Percentiles rank a stretch among this genome's conserved stretches.
Conservation (phyloP, 2,888 invertebrate genomes). For the Alviniconcha strummeri region DNA sequence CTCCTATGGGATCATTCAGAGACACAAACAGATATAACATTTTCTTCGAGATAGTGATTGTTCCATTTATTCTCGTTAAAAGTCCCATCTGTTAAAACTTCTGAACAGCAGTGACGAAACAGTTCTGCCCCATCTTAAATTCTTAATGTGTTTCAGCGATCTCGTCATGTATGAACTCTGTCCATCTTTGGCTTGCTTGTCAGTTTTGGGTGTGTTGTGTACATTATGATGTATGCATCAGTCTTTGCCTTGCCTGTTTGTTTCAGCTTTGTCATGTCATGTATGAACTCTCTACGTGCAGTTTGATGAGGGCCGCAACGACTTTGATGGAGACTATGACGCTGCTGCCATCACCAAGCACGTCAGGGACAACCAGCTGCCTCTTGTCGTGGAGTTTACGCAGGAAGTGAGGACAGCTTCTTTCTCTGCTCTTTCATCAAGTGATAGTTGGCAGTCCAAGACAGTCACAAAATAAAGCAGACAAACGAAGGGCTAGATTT, state of each 20-base stretch:
- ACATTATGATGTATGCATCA: too few relatives aligned
- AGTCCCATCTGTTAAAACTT: too few relatives aligned
- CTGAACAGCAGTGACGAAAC: too few relatives aligned
- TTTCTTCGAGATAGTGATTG: neutral
- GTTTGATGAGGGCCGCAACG: conserved; percentile 73
- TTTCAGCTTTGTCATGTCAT: neutral
- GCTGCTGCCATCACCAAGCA: conserved; percentile 86
- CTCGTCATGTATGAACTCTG: too few relatives aligned
- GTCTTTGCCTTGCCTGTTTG: neutral
- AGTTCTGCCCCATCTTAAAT: too few relatives aligned
- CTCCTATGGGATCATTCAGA: neutral
- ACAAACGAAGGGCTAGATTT: too few relatives aligned
- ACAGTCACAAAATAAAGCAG: too few relatives aligned
- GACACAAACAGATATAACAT: neutral
- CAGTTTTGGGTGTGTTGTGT: too few relatives aligned
- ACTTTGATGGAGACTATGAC: conserved; percentile 76
- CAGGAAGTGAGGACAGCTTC: conserved; percentile 79
- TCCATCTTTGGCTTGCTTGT: too few relatives aligned
- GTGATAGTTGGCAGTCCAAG: too few relatives aligned
- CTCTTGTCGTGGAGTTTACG: conserved; percentile 95
- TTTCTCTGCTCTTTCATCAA: too few relatives aligned
- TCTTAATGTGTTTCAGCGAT: too few relatives aligned
- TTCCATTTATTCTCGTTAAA: neutral
- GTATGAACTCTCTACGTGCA: conserved; percentile 44
- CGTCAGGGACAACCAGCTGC: conserved; percentile 88